These are phyloP conservation scores for Diachrysia chrysitis DNA, from an alignment of 2,888 invertebrate species.

Conservation along the genomic window DNA sequence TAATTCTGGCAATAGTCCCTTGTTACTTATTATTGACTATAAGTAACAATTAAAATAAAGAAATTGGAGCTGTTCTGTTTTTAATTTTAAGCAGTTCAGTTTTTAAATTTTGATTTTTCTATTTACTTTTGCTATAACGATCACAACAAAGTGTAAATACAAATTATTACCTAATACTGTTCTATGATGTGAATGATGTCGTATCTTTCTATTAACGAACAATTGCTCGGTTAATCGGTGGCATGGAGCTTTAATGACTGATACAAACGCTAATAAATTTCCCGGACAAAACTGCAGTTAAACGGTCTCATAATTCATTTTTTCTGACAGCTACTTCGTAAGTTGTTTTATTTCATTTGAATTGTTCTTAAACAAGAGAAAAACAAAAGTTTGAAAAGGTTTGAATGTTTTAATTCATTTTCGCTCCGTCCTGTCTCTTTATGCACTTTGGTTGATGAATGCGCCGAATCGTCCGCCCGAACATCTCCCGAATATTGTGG, in stretches of 20 bases:
- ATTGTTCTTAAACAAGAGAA: not conserved
- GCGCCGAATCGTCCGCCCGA: not conserved
- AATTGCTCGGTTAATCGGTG: not conserved
- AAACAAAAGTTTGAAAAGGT: not conserved
- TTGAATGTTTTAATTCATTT: not conserved
- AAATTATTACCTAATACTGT: no score
- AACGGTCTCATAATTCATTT: not conserved
- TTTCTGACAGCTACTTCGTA: not conserved
- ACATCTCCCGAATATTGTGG: conserved; percentile 3
- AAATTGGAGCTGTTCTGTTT: no score
- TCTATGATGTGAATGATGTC: no score
- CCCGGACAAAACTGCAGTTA: not conserved
- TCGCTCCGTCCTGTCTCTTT: not conserved
- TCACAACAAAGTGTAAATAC: no score
- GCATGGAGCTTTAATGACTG: not conserved
- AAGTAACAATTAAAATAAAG: not conserved
- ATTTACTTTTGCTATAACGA: no score
- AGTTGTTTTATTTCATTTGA: not conserved
- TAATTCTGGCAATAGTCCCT: not conserved
- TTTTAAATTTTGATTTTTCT: no score
- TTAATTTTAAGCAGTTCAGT: no score
- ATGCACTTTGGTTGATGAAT: conserved; percentile 7
- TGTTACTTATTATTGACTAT: not conserved
- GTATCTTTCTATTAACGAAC: not conserved
- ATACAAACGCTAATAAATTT: not conserved